Conservation (phyloP, 1,140 invertebrate species). For the Chymomyza costata region DNA sequence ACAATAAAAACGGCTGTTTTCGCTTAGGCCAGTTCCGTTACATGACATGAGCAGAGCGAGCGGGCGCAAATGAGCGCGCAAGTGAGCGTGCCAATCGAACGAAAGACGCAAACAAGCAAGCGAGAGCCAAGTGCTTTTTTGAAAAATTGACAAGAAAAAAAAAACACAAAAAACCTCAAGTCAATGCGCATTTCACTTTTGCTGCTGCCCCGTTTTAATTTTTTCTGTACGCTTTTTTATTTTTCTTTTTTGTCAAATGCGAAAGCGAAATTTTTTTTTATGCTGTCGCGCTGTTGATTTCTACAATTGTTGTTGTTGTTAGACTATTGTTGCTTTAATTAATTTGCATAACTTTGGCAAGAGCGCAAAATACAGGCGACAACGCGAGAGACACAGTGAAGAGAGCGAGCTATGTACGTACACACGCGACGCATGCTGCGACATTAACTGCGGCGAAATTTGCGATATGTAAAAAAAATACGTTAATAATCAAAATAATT, state of each 20-base stretch:
- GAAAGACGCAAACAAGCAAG: too few species aligned
- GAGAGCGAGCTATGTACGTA: too few species aligned
- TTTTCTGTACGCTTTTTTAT: constrained; percentile 1
- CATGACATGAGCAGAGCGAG: constrained; percentile 9
- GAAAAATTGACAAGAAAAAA: constrained; percentile 57
- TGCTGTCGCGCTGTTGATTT: constrained; percentile 42
- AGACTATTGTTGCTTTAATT: constrained; percentile 25
- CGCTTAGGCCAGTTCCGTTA: constrained; percentile 51
- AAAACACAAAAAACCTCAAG: constrained; percentile 23
- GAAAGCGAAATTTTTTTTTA: constrained; percentile 61
- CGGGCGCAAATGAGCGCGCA: constrained; percentile 26
- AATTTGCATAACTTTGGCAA: constrained; percentile 55
- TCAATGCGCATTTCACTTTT: constrained; percentile 69
- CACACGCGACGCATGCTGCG: constrained; percentile 1
- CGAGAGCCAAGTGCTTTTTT: constrained; percentile 54
- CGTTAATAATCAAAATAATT: constrained; percentile 25
- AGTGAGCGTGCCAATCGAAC: too few species aligned
- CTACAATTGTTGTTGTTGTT: constrained; percentile 26
- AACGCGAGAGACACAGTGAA: constrained; percentile 15
- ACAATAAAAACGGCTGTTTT: constrained; percentile 2
- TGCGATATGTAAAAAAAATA: constrained; percentile 28
- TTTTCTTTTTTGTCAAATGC: constrained; percentile 31
- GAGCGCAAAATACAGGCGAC: constrained; percentile 12
- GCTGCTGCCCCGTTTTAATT: constrained; percentile 14
- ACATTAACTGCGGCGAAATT: constrained; percentile 23